These are phyloP conservation scores for Mylabris sibirica DNA, from an alignment of 2,888 invertebrate species.

Conservation along the genomic window DNA sequence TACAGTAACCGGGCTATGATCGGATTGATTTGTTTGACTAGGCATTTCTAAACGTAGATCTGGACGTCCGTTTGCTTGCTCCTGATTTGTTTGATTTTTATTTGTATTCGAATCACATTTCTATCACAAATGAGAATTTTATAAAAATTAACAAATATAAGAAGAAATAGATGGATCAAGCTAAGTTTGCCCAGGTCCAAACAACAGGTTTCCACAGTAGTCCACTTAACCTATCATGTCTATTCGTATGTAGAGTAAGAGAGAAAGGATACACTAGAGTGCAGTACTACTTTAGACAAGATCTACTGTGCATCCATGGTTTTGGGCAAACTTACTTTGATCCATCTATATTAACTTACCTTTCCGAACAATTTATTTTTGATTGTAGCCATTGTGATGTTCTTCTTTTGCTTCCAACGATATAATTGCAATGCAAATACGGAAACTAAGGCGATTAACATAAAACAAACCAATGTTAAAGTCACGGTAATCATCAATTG, in stretches of 20 bases:
- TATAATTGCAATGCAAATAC: slow-evolving; percentile 50
- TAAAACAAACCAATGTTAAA: slow-evolving; percentile 50
- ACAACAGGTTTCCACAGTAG: no score
- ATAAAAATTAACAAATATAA: background rate
- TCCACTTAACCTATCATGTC: no score
- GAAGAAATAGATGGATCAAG: no score
- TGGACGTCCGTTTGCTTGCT: slow-evolving; percentile 33
- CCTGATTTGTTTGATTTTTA: slow-evolving; percentile 30
- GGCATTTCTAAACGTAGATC: slow-evolving; percentile 50
- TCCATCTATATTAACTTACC: slow-evolving; percentile 42
- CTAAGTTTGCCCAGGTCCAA: no score
- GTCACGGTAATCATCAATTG: slow-evolving; percentile 51
- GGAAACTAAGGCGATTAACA: slow-evolving; percentile 47
- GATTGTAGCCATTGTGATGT: slow-evolving; percentile 52
- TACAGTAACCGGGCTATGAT: slow-evolving; percentile 65
- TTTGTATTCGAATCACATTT: slow-evolving; percentile 37
- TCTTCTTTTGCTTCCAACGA: slow-evolving; percentile 56
- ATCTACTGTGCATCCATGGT: no score
- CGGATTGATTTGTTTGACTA: slow-evolving; percentile 47
- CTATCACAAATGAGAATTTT: slow-evolving; percentile 28
- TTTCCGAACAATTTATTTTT: slow-evolving; percentile 50
- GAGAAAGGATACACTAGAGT: no score
- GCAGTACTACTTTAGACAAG: no score
- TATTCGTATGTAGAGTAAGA: no score
- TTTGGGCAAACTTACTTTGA: no score